Base-by-base conservation (phyloP, 2,888 invertebrate genomes). In the Phortica magna region DNA sequence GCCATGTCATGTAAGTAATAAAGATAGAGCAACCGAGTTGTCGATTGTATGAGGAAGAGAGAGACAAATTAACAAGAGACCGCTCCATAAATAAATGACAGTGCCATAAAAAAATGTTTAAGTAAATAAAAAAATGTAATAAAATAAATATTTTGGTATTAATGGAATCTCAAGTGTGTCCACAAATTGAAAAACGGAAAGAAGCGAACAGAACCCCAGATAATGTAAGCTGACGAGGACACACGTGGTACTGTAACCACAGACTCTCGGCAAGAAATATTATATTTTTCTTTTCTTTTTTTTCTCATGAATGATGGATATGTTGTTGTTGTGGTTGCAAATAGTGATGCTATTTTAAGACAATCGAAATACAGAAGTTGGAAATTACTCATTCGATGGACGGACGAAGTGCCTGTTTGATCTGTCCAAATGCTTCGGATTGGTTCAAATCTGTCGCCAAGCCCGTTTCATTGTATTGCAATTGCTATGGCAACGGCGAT, bases 131-230 rank as follows among this genome's bases (percentile, higher is more conserved):
- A 77, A 83, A 77, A 42, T 19, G 61, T 43, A 83, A 88, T 70
- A 83, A 88, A 82, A 80, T 78, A 87, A 87, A 87, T 88, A 85
- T 88, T 85, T 88, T 83, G 78, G 84, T 84, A 87, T 85, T 85
- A 85, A 88, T 85, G 88, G 85, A 85, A 87, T 84, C 86, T 85
- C 85, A 85, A 85, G 85, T 85, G 85, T 88, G 88, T 88, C 88
- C 88, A 85, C 85, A 85, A 88, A 88, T 85, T 88, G 84, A 86
- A 85, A 81, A 80, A 19, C 64, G 12, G 39, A 64, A 14, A 31
- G 3, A 12, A 12, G 48, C 7, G 48, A 12, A 9, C 10, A 3
- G 14, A 14, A 12, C 9, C 48, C 0, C 9, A 12, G 48, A 48
- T 12, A 14, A 48, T 48, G 10, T 9, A 14, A 48, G 48, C 31